phyloP scores from a whole-genome alignment of 2,797 vertebrate species.

The Lutjanus argentimaculatus region DNA sequence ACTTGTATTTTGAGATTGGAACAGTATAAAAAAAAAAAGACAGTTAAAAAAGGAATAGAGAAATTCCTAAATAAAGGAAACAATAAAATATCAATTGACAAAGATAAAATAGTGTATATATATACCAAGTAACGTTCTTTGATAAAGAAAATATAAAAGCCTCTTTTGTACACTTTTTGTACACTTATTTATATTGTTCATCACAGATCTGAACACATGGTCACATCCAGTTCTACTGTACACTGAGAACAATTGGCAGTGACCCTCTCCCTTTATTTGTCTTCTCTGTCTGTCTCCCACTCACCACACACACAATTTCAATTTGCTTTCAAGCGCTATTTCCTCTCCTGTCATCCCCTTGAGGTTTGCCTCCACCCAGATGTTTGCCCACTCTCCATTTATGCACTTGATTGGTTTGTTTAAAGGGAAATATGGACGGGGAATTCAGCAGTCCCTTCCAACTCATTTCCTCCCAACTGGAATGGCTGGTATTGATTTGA shows the following conservation, averaged over 20 bases:
- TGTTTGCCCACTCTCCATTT: slow-evolving; percentile 74
- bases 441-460: slow-evolving; percentile 68
- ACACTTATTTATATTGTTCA: not conserved
- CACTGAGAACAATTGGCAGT: not conserved
- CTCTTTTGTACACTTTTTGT: no score
- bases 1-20: no score
- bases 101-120: no score
- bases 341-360: slow-evolving; percentile 55
- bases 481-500: slow-evolving; percentile 64
- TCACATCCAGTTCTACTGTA: not conserved
- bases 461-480: slow-evolving; percentile 59
- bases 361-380: slow-evolving; percentile 72
- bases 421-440: slow-evolving; percentile 70
- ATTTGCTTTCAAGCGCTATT: slow-evolving; percentile 55
- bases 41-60: no score
- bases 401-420: slow-evolving; percentile 77
- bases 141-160: no score
- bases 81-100: no score
- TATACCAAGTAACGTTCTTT: no score
- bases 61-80: no score
- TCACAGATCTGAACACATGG: not conserved
- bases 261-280: slow-evolving; percentile 16
- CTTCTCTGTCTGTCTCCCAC: not conserved
- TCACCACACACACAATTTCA: slow-evolving; percentile 40
- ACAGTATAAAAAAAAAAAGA: no score